Percentiles rank a stretch among this genome's conserved stretches.
These are phyloP conservation scores for Plectrocnemia conspersa DNA, from an alignment of 1,140 invertebrate genomes.

Conservation along the genomic window DNA sequence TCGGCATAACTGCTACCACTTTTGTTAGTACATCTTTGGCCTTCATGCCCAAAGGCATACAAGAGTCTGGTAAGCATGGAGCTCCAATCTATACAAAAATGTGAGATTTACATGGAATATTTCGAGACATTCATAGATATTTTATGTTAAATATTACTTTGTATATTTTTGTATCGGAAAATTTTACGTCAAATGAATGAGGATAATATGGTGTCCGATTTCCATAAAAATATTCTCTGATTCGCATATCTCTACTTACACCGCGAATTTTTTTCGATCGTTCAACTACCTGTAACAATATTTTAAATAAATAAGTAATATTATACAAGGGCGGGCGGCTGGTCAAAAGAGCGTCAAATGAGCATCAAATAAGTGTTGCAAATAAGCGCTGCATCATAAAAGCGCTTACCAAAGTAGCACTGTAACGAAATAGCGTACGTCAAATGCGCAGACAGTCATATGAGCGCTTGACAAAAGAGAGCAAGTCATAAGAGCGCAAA, in stretches of 20 bases:
- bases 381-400: too few relatives aligned
- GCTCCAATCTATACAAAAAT: constrained; percentile 69
- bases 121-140: neutral
- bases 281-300: constrained; percentile 80
- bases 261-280: constrained; percentile 64
- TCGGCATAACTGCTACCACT: constrained; percentile 75
- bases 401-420: too few relatives aligned
- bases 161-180: constrained; percentile 79
- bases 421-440: too few relatives aligned
- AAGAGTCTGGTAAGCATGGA: constrained; percentile 85
- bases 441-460: too few relatives aligned
- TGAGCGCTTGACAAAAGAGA: too few relatives aligned
- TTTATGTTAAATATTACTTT: constrained; percentile 51
- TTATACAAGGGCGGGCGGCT: neutral
- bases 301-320: constrained; percentile 4
- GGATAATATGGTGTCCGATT: constrained; percentile 77
- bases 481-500: too few relatives aligned
- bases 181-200: constrained; percentile 84
- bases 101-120: neutral
- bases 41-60: constrained; percentile 93
- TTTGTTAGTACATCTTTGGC: constrained; percentile 86
- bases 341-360: neutral
- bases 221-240: constrained; percentile 95
- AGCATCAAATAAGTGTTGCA: too few relatives aligned
- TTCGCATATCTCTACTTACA: constrained; percentile 72